Evolutionary conservation across 2,797 vertebrate genomes (phyloP).

Genomic region (Echeneis naucrates): DNA sequence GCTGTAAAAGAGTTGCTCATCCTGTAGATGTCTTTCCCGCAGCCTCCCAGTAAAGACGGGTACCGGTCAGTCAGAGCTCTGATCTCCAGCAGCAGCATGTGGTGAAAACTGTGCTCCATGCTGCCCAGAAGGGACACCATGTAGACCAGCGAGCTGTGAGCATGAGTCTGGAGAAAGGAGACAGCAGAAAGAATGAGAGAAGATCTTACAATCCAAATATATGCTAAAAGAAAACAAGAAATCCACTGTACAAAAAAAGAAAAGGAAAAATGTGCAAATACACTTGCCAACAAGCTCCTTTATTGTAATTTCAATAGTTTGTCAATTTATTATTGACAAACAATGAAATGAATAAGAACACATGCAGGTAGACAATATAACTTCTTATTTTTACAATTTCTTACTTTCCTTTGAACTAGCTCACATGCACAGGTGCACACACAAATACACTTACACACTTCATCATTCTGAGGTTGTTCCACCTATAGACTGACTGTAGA

Average conservation of each 20-base stretch:
- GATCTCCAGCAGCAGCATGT: constrained; percentile 92
- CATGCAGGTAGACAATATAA: constrained; percentile 44
- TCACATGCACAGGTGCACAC: constrained; percentile 4
- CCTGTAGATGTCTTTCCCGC: constrained; percentile 92
- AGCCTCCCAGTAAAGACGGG: constrained; percentile 85
- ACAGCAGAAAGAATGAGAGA: background rate
- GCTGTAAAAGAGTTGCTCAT: constrained; percentile 96
- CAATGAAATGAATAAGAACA: constrained; percentile 62
- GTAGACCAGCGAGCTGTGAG: constrained; percentile 87
- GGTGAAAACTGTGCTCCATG: constrained; percentile 94
- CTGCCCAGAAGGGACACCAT: constrained; percentile 91
- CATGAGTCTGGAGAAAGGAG: constrained; percentile 81
- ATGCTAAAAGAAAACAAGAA: no score
- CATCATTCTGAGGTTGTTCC: constrained; percentile 21
- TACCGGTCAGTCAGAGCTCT: constrained; percentile 89
- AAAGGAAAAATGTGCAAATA: no score
- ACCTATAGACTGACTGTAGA: constrained; percentile 18
- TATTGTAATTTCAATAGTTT: no score
- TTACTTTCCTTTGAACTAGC: constrained; percentile 22
- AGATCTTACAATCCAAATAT: no score
- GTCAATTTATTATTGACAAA: no score
- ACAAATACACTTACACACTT: background rate
- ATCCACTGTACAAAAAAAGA: no score
- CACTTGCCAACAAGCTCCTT: background rate
- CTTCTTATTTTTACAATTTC: constrained; percentile 22